Percentiles rank a stretch among this genome's conserved stretches.
These are phyloP conservation scores for Endotricha flammealis DNA, from an alignment of 2,888 invertebrate genomes.

Conservation along the genomic window DNA sequence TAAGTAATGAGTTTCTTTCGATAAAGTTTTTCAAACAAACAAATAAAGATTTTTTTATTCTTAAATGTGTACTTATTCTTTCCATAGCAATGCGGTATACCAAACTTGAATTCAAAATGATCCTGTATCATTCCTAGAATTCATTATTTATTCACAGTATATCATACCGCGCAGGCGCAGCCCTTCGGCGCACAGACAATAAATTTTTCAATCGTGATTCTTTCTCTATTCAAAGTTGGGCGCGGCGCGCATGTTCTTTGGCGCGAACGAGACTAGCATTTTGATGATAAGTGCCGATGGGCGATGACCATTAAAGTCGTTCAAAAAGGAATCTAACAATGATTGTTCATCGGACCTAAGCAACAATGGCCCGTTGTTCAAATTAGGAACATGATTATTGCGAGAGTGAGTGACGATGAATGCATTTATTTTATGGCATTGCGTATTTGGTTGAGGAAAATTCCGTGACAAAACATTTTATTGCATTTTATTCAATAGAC, in stretches of 20 bases:
- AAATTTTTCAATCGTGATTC: conserved; percentile 72
- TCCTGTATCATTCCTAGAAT: conserved; percentile 21
- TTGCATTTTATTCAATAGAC: too few relatives aligned
- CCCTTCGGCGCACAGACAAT: conserved; percentile 34
- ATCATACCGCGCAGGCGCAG: conserved; percentile 41
- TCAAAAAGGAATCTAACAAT: conserved; percentile 42
- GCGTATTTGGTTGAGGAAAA: background rate
- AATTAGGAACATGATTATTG: conserved; percentile 35
- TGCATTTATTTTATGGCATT: background rate
- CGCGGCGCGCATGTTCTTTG: conserved; percentile 69
- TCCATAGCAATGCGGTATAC: background rate
- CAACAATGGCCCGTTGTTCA: conserved; percentile 56
- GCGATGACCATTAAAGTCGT: conserved; percentile 45
- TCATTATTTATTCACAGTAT: conserved; percentile 60
- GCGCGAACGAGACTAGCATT: conserved; percentile 59
- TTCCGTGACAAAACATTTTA: background rate
- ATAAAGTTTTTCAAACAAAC: too few relatives aligned
- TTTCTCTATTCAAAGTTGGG: conserved; percentile 68
- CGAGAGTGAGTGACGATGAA: conserved; percentile 5
- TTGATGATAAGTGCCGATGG: conserved; percentile 46
- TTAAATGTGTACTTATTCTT: too few relatives aligned
- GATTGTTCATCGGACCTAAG: conserved; percentile 48
- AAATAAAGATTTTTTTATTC: too few relatives aligned
- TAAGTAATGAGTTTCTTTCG: too few relatives aligned
- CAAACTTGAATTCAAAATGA: conserved; percentile 7